Base-by-base conservation (phyloP, 2,888 invertebrate genomes). In the Aethes cnicana region DNA sequence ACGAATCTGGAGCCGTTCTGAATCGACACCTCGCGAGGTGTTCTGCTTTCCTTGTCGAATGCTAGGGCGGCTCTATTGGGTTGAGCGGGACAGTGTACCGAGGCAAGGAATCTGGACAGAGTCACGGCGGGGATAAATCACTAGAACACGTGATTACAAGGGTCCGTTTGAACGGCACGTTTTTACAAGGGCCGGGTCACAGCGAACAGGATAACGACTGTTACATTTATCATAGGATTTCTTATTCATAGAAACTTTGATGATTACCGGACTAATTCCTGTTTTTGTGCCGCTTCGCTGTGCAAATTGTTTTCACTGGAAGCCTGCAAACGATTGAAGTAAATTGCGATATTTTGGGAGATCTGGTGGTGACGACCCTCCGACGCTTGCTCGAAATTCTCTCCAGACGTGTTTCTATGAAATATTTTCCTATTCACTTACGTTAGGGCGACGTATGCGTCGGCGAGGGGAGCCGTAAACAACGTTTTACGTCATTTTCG, bases 401-500 rank as follows among this genome's bases (percentile, higher is more conserved):
- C 17, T 12, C 11, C 36, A 36, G 28, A 42, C 41, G 16, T 12
- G 36, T 23, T 26, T 42, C 26, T 48, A 30, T 48, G 23, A 36
- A 53, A 48, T 48, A 57, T 49, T 52, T 47, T 30, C 28, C 26
- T 30, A 28, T 42, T 44, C 48, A 43, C 35, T 49, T 42, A 42
- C 9, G 28, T 6, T n/a, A n/a, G n/a, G n/a, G n/a, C 20, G 35
- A 32, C 49, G 42, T 33, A 41, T 42, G 42, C 20, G 21, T 25
- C 25, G 30, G 42, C 49, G 44, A 48, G 48, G 50, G 55, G 47
- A 7, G 52, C 28, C 43, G 62, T 64, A 67, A 70, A 69, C 64
- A 68, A 64, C 52, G 55, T 59, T 61, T 62, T 62, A 62, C 53
- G 47, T 64, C 59, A 61, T 55, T 66, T 57, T 62, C 56, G 54